Percentiles rank a stretch among this genome's conserved stretches.
Conservation (phyloP, 2,113 vertebrate species). For the Lepus americanus region DNA sequence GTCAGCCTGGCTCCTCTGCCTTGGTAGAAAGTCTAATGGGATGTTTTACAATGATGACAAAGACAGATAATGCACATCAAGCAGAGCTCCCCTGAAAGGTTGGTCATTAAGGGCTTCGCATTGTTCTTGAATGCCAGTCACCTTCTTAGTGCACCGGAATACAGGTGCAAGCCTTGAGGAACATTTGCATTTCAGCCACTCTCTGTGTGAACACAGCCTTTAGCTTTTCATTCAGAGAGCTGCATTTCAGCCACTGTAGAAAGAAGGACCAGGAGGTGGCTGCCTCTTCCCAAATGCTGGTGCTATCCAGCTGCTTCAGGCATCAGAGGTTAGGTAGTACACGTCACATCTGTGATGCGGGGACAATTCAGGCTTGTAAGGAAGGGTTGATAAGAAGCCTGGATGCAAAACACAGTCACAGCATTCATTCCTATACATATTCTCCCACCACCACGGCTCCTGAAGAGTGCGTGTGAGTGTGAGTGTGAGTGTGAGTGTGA, state of each 20-base stretch:
- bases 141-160: constrained; percentile 15
- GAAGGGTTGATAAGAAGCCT: constrained; percentile 9
- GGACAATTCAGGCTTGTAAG: not conserved
- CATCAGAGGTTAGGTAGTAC: not conserved
- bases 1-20: constrained; percentile 41
- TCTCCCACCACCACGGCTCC: not conserved
- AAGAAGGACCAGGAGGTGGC: not conserved
- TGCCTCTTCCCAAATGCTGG: constrained; percentile 3
- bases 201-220: not conserved
- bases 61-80: constrained; percentile 68
- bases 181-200: constrained; percentile 42
- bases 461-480: not conserved
- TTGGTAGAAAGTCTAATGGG: constrained; percentile 62
- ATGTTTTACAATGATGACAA: constrained; percentile 71
- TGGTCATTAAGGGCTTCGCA: constrained; percentile 61
- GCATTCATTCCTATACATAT: not conserved
- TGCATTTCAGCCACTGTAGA: not conserved
- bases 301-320: not conserved
- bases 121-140: constrained; percentile 68
- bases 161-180: constrained; percentile 9
- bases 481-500: not conserved
- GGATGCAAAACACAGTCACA: not conserved
- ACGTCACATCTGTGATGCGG: not conserved
- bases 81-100: constrained; percentile 69
- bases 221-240: not conserved